Conservation (phyloP, 2,888 invertebrate species). For the Trissonchulus sp. region DNA sequence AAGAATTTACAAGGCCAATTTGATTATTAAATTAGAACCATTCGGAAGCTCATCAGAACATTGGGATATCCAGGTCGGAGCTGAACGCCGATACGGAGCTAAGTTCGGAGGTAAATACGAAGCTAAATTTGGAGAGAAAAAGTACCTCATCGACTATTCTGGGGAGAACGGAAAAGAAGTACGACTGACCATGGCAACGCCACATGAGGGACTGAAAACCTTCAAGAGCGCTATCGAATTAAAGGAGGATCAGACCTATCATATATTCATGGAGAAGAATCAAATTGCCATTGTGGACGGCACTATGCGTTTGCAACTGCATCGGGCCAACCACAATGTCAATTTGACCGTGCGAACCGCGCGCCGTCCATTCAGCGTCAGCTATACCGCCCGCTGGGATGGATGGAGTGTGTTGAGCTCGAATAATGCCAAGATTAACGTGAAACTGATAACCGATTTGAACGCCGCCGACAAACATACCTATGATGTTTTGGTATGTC, state of each 20-base stretch:
- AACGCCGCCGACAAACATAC: not conserved
- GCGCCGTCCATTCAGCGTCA: not conserved
- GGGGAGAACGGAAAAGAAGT: not conserved
- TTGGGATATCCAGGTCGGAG: too few species aligned
- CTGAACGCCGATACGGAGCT: too few species aligned
- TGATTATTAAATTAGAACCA: too few species aligned
- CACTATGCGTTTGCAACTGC: not conserved
- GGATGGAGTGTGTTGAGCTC: not conserved
- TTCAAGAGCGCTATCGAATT: conserved; percentile 18
- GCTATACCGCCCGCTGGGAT: not conserved
- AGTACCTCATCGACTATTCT: not conserved
- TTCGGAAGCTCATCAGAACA: too few species aligned
- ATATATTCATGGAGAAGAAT: not conserved
- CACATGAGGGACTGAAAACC: conserved; percentile 30
- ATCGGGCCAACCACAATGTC: not conserved
- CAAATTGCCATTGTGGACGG: not conserved
- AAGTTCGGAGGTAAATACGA: too few species aligned
- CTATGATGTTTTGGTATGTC: not conserved
- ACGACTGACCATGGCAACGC: not conserved
- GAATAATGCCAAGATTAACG: not conserved
- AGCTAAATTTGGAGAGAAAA: not conserved
- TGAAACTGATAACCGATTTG: not conserved
- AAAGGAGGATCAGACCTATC: conserved; percentile 6
- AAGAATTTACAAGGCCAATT: too few species aligned
- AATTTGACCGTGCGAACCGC: not conserved